Evolutionary conservation across 2,797 vertebrate species (phyloP).

Genomic region (Petrocephalus schoutedeni): DNA sequence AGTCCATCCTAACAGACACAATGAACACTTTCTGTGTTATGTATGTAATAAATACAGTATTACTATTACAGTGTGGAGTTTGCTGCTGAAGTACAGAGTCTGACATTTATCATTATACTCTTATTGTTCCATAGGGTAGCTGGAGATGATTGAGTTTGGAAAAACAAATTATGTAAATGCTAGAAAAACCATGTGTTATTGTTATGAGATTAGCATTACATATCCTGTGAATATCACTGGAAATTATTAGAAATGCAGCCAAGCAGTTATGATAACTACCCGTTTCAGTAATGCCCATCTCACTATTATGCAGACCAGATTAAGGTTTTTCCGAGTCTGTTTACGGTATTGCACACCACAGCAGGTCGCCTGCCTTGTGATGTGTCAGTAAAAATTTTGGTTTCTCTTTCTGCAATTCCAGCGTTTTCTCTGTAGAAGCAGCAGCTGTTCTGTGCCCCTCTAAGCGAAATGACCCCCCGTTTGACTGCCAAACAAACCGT

Average conservation of each 20-base stretch:
- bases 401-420: not conserved
- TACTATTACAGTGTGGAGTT: not conserved
- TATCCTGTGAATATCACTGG: not conserved
- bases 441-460: not conserved
- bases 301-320: not conserved
- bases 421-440: not conserved
- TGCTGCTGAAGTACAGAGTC: not conserved
- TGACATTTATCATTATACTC: not conserved
- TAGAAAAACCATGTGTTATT: not conserved
- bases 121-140: not conserved
- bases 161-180: not conserved
- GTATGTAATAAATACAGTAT: slow-evolving; percentile 18
- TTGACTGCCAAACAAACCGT: not conserved
- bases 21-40: not conserved
- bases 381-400: not conserved
- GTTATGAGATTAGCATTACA: not conserved
- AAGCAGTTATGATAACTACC: not conserved
- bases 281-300: not conserved
- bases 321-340: not conserved
- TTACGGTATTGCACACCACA: not conserved
- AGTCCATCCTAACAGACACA: not conserved
- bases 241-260: not conserved
- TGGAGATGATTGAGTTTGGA: not conserved
- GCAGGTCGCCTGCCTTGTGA: not conserved
- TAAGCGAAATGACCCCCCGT: not conserved